Base-by-base conservation (phyloP, 2,888 invertebrate species). In the Loripinus fragilis region DNA sequence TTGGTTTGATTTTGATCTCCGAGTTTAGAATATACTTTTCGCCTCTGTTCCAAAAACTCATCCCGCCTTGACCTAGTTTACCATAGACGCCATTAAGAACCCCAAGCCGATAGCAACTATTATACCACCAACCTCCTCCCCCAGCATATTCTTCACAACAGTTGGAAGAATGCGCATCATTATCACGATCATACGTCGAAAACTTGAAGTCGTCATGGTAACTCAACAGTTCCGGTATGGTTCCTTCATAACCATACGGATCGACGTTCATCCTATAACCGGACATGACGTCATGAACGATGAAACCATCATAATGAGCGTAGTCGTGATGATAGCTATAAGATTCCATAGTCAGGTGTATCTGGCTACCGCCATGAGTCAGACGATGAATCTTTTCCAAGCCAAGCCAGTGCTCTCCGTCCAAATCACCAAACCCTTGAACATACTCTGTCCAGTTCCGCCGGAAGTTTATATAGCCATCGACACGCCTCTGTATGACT, bases 121-220 rank as follows among this genome's bases (percentile, higher is more conserved):
- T 71, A 55, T 69, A 78, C 81, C 81, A 78, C 81, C 81, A 81
- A 0, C 81, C 81, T 5, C 81, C 81, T 2, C 74, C 74, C 17
- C 74, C 76, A 2, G 52, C 55, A 66, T 66, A 33, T 7, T 38
- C 42, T 5, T 25, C 41, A 55, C 76, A 69, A 50, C 66, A 64
- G 8, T 30, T 42, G 35, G 30, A n/a, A 10, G 71, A 60, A 52
- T 68, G 25, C n/a, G 23, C 20, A 50, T 98, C 98, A 88, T 97
- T 95, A 92, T 98, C 98, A 48, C 95, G 96, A 92, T 98, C 98
- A 76, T 96, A 96, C 0, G 98, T 96, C 64, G 97, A 97, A 94
- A 98, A 98, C 86, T 97, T 96, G 97, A 97, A 97, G 69, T 95
- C 95, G 93, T 97, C 97, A 91, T 98, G 98, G 97, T 97, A 97